phyloP scores from a whole-genome alignment of 2,113 vertebrate species.

The Spea bombifrons region DNA sequence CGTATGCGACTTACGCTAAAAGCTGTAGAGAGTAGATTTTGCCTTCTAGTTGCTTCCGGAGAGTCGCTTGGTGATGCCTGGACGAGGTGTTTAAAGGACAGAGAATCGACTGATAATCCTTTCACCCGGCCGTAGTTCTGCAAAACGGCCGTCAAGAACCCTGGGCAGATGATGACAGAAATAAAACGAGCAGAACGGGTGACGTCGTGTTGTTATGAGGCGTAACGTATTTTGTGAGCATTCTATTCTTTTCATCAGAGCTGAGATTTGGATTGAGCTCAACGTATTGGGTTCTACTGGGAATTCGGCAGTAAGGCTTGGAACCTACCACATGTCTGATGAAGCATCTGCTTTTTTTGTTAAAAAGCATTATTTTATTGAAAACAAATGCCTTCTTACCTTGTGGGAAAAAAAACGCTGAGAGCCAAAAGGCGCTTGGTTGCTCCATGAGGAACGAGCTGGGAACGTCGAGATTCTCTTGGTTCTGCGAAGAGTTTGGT shows the following conservation, averaged over 20 bases:
- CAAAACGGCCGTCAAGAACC: conserved; percentile 60
- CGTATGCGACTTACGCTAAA: conserved; percentile 55
- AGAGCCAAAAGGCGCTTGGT: conserved; percentile 59
- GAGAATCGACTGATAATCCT: conserved; percentile 48
- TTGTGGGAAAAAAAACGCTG: conserved; percentile 66
- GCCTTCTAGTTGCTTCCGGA: conserved; percentile 11
- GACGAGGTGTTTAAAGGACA: conserved; percentile 58
- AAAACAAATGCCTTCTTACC: conserved; percentile 44
- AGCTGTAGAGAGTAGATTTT: conserved; percentile 45
- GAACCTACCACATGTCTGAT: too few species aligned
- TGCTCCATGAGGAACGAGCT: conserved; percentile 10
- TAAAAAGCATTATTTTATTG: too few species aligned
- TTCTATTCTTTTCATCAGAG: too few species aligned
- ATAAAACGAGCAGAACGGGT: too few species aligned
- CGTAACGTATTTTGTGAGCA: too few species aligned
- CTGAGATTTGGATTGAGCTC: too few species aligned
- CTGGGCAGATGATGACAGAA: conserved; percentile 39
- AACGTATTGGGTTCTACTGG: too few species aligned
- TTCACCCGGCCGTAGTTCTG: conserved; percentile 56
- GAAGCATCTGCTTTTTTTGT: too few species aligned
- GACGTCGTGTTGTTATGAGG: too few species aligned
- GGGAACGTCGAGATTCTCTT: background rate
- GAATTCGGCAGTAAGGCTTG: too few species aligned
- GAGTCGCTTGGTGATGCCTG: background rate
- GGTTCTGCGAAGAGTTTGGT: background rate